These are phyloP conservation scores for Rhamphomyia laevipes DNA, from an alignment of 2,888 invertebrate species.

Conservation along the genomic window DNA sequence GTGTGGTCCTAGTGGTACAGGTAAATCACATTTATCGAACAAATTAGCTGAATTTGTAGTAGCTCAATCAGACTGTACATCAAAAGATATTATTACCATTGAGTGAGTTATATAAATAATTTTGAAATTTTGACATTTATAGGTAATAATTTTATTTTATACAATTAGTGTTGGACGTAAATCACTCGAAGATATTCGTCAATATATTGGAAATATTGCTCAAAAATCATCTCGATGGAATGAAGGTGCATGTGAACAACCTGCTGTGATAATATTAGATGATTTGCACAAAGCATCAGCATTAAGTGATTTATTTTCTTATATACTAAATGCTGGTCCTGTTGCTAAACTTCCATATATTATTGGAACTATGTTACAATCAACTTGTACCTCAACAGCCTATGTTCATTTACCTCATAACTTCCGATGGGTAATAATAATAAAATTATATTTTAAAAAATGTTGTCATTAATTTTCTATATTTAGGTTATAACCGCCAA, in stretches of 20 bases:
- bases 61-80: constrained; percentile 64
- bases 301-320: constrained; percentile 81
- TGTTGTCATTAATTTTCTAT: too few relatives aligned
- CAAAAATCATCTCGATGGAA: constrained; percentile 67
- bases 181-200: constrained; percentile 83
- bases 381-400: constrained; percentile 84
- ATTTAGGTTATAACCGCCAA: constrained; percentile 65
- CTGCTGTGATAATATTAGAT: constrained; percentile 88
- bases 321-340: constrained; percentile 73
- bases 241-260: constrained; percentile 62
- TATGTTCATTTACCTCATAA: constrained; percentile 92
- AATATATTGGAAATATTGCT: constrained; percentile 84
- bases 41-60: constrained; percentile 91
- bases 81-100: constrained; percentile 88
- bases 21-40: constrained; percentile 91
- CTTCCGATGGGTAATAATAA: constrained; percentile 60
- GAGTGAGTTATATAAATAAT: constrained; percentile 47
- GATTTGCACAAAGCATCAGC: constrained; percentile 90
- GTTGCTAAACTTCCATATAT: constrained; percentile 78
- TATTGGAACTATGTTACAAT: constrained; percentile 90
- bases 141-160: neutral
- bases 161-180: constrained; percentile 75
- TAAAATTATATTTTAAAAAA: too few relatives aligned
- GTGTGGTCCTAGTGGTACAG: constrained; percentile 93
- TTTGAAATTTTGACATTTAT: neutral